Evolutionary conservation across 1,140 invertebrate genomes (phyloP).

Genomic region (Physella acuta): DNA sequence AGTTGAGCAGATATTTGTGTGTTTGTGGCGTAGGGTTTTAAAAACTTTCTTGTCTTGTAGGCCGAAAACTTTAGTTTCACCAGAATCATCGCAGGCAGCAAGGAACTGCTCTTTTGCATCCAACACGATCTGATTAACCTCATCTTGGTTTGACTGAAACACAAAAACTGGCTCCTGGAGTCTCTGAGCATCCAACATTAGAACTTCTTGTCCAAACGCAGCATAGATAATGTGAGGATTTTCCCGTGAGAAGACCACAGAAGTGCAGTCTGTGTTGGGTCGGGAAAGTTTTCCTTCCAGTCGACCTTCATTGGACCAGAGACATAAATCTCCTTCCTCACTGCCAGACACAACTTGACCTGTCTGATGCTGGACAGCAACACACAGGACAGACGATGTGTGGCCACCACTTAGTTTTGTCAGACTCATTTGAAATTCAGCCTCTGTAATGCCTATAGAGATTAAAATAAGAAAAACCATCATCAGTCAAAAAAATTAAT

Average conservation of each 20-base stretch:
- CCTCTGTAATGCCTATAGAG: no score
- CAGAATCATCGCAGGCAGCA: constrained; percentile 53
- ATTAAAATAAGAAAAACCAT: no score
- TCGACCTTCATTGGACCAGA: constrained; percentile 48
- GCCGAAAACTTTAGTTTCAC: constrained; percentile 50
- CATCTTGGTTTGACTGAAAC: constrained; percentile 48
- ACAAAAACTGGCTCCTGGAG: constrained; percentile 32
- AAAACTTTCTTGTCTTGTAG: constrained; percentile 45
- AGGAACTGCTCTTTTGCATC: constrained; percentile 50
- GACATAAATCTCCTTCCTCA: constrained; percentile 47
- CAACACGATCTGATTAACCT: constrained; percentile 50
- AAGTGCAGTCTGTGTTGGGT: constrained; percentile 43
- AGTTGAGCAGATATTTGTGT: constrained; percentile 55
- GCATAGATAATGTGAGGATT: constrained; percentile 46
- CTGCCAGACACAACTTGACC: constrained; percentile 43
- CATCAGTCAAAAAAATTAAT: no score
- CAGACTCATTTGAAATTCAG: constrained; percentile 2
- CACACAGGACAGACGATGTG: constrained; percentile 59
- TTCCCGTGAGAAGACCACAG: constrained; percentile 39
- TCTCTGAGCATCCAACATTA: constrained; percentile 35
- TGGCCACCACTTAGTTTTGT: constrained; percentile 53
- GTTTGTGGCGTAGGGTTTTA: constrained; percentile 51
- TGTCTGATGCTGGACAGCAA: constrained; percentile 40
- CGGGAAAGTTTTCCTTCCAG: constrained; percentile 34
- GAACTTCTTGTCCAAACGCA: constrained; percentile 42